These are phyloP conservation scores for Papilio machaon DNA, from an alignment of 1,140 invertebrate species.

Conservation along the genomic window DNA sequence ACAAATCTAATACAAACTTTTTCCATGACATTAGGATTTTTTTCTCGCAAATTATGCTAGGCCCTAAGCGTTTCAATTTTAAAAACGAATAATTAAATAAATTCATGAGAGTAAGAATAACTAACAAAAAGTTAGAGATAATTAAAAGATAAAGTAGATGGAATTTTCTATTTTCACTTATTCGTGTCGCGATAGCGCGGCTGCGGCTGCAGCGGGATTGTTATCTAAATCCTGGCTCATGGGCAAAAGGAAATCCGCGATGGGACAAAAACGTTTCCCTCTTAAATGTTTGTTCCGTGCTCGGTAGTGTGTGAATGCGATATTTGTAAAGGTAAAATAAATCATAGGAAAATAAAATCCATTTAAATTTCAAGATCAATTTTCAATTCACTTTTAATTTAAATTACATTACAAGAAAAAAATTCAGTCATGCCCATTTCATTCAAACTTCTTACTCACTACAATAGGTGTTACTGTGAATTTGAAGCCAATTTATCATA, in stretches of 20 bases:
- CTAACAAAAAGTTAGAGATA: constrained; percentile 3
- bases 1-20: too few species aligned
- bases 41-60: too few species aligned
- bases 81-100: not conserved
- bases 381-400: too few species aligned
- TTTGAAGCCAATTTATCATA: too few species aligned
- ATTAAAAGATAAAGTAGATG: constrained; percentile 13
- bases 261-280: constrained; percentile 19
- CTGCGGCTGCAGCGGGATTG: not conserved
- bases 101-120: not conserved
- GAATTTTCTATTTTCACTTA: not conserved
- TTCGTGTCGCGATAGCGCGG: constrained; percentile 9
- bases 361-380: too few species aligned
- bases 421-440: too few species aligned
- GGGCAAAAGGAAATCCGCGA: constrained; percentile 20
- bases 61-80: not conserved
- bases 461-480: too few species aligned
- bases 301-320: not conserved
- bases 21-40: too few species aligned
- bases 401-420: too few species aligned
- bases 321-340: constrained; percentile 16
- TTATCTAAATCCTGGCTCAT: constrained; percentile 26
- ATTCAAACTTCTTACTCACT: too few species aligned
- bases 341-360: not conserved
- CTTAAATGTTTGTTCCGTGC: constrained; percentile 9